Percentiles rank a stretch among this genome's conserved stretches.
Conservation (phyloP, 2,797 vertebrate genomes). For the Channallabes apus region DNA sequence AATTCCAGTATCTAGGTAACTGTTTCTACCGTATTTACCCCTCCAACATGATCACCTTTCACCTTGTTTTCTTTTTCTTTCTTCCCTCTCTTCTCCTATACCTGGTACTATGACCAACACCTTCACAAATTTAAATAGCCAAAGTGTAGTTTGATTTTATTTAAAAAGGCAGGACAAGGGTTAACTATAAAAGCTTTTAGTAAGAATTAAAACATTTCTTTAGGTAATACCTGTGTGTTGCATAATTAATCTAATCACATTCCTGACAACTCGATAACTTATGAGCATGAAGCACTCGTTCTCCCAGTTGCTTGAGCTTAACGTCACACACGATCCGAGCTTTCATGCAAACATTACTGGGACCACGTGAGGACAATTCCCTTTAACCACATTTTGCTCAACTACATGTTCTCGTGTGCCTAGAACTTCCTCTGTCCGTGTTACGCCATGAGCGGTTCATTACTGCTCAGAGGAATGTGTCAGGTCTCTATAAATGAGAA, state of each 20-base stretch:
- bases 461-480: neutral
- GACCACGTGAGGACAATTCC: conserved; percentile 23
- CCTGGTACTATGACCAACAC: neutral
- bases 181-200: neutral
- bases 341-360: conserved; percentile 17
- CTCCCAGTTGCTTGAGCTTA: neutral
- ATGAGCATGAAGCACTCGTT: neutral
- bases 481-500: neutral
- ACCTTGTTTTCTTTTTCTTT: neutral
- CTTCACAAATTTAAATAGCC: neutral
- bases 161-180: neutral
- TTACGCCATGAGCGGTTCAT: neutral
- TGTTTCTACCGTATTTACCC: no score
- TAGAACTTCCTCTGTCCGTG: neutral
- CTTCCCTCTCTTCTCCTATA: neutral
- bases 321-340: conserved; percentile 9
- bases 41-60: neutral
- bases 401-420: conserved; percentile 18
- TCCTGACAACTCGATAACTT: neutral
- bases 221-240: neutral
- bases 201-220: neutral
- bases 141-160: neutral
- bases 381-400: conserved; percentile 31
- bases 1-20: conserved; percentile 2
- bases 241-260: neutral